Base-by-base conservation (phyloP, 1,140 invertebrate genomes). In the Mya arenaria region DNA sequence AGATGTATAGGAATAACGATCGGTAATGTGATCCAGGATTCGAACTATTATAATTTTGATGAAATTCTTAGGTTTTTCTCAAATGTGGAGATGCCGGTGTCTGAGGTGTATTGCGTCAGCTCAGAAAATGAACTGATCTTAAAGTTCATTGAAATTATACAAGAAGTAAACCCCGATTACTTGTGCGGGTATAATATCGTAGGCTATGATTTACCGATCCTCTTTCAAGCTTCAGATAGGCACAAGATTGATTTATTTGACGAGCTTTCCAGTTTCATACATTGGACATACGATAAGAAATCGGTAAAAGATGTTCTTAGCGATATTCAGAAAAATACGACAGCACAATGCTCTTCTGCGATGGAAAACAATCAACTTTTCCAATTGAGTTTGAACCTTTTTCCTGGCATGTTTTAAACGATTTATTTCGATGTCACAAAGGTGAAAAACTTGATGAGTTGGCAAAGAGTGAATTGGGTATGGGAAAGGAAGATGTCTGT, bases 401-500 rank as follows among this genome's bases (percentile, higher is more conserved):
- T 60, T 28, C 58, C 58, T 4, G 58, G 58, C 5, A 60, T 60
- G 25, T 60, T 60, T 13, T 60, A 4, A 60, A 60, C 23, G 58
- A 60, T 60, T 17, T 60, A 32, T 60, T 32, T 32, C 58, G 58
- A 25, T 60, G 58, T 28, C 58, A 60, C 58, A 60, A 60, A n/a
- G 34, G 34, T 32, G 58, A 60, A 60, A 60, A 60, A 28, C 23
- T 60, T 3, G 58, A 60, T 17, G 58, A 60, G 23, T n/a, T 60
- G 10, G 58, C 58, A 10, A 60, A 32, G 34, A 32, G 28, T 2
- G 34, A 60, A 15, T n/a, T 60, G 2, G 58, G 58, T 60, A 28
- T 60, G 5, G 58, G 58, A 1, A 60, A 60, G 19, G 58, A 60
- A 60, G 58, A 60, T 60, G 58, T 60, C 10, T 32, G 58, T 28